phyloP scores from a whole-genome alignment of 30 jellyfish, hydroid and myxozoan species.

The Aurelia coerulea region DNA sequence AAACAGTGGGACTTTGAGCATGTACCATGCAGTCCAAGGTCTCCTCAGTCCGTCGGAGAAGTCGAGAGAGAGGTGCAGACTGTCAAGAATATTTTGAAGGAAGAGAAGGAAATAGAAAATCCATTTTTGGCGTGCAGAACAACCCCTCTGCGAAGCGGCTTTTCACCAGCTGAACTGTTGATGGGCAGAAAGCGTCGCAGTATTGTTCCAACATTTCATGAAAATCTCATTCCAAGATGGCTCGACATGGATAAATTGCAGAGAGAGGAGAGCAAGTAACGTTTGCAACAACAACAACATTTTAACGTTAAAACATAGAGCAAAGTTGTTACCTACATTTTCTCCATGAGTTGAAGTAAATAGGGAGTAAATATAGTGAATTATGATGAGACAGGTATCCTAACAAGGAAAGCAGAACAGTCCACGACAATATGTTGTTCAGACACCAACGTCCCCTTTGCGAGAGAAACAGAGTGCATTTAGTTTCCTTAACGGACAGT shows the following conservation, averaged over 20 bases:
- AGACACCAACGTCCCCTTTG: neutral
- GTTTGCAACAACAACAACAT: slow-evolving; percentile 6
- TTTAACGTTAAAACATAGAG: slow-evolving; percentile 4
- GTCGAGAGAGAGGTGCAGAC: neutral
- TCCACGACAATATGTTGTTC: neutral
- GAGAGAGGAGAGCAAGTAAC: neutral
- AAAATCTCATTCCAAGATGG: neutral
- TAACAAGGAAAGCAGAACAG: slow-evolving; percentile 2
- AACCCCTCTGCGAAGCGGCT: slow-evolving; percentile 24
- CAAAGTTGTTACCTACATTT: slow-evolving; percentile 6
- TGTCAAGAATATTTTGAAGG: slow-evolving; percentile 1
- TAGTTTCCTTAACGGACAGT: slow-evolving; percentile 11
- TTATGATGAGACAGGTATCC: slow-evolving; percentile 5
- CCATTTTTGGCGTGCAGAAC: neutral
- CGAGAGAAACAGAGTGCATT: slow-evolving; percentile 14
- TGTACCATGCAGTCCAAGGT: slow-evolving; percentile 1
- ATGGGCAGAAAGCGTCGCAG: slow-evolving; percentile 24
- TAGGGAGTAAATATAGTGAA: neutral
- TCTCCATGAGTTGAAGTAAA: neutral
- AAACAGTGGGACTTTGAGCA: neutral
- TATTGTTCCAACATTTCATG: neutral
- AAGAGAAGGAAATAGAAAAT: neutral
- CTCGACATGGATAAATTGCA: slow-evolving; percentile 3
- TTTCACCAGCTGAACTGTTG: slow-evolving; percentile 24
- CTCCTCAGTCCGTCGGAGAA: neutral